Base-by-base conservation (phyloP, 2,113 vertebrate species). In the Oryzias javanicus region DNA sequence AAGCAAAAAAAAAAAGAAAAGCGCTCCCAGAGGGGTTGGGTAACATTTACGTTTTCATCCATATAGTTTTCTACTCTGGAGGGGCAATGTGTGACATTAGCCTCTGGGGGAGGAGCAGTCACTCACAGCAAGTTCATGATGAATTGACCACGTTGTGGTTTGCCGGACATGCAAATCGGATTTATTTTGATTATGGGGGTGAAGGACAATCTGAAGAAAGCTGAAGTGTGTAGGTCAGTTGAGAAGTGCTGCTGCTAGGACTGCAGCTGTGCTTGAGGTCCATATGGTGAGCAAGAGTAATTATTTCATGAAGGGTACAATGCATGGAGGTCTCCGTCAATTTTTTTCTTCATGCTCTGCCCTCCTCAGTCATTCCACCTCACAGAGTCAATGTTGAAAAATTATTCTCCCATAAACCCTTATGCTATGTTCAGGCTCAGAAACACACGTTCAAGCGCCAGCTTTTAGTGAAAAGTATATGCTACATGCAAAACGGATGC, bases 281-380 rank as follows among this genome's bases (percentile, higher is more conserved):
- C 59, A 46, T 65, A 53, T 45, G 60, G 45, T 78, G 80, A 81
- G 42, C 67, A 25, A 59, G 72, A 85, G 81, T 72, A 79, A 85
- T 76, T 67, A 71, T 81, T 70, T 72, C 27, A 56, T 68, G 22
- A 69, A 16, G 42, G 57, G 49, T 45, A 50, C 35, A 19, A 60
- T 74, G 62, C 44, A 58, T n/a, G 20, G 46, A 18, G 42, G 47
- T 48, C 61, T 58, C 66, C 29, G 52, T 72, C 52, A 49, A 14
- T 54, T 44, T 72, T 64, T 75, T 47, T 27, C 25, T 27, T 27
- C 25, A 27, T 27, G 25, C 25, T 27, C 22, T 22, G 22, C 15
- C 35, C 18, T 41, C 35, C 52, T 54, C 4, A n/a, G 47, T 74
- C 53, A 71, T 66, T 78, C 62, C 55, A 70, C 41, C 42, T 58